These are phyloP conservation scores for Cassiopea xamachana DNA, from an alignment of 30 jellyfish, hydroid and myxozoan species.

Conservation along the genomic window DNA sequence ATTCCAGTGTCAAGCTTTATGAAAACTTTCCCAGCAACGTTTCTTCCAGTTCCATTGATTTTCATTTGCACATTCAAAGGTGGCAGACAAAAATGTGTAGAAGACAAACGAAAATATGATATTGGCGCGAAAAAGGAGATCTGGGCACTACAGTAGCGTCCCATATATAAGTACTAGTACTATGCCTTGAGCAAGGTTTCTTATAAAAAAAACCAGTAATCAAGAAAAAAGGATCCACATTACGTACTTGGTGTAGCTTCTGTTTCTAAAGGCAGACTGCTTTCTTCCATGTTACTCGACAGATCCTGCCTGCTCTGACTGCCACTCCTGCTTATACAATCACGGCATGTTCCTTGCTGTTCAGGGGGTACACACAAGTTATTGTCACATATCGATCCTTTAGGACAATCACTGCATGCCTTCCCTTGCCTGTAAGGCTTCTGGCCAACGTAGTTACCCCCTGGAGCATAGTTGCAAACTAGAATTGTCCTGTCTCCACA, in stretches of 20 bases:
- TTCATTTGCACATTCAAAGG: too few species aligned
- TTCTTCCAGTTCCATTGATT: too few species aligned
- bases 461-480: slow-evolving; percentile 97
- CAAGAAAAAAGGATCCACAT: too few species aligned
- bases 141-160: too few species aligned
- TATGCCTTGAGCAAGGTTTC: too few species aligned
- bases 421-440: slow-evolving; percentile 89
- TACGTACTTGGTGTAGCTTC: background rate
- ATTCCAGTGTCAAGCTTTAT: too few species aligned
- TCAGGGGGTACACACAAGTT: slow-evolving; percentile 80
- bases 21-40: too few species aligned
- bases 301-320: slow-evolving; percentile 25
- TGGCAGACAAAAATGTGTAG: too few species aligned
- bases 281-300: slow-evolving; percentile 1
- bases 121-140: too few species aligned
- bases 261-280: slow-evolving; percentile 1
- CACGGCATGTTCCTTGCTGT: slow-evolving; percentile 53
- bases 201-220: too few species aligned
- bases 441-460: slow-evolving; percentile 98
- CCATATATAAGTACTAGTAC: too few species aligned
- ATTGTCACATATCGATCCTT: slow-evolving; percentile 83
- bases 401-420: slow-evolving; percentile 92
- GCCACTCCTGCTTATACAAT: slow-evolving; percentile 26
- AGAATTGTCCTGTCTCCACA: slow-evolving; percentile 94
- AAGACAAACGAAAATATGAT: too few species aligned